phyloP scores from a whole-genome alignment of 2,113 vertebrate genomes.

The Gavia stellata region DNA sequence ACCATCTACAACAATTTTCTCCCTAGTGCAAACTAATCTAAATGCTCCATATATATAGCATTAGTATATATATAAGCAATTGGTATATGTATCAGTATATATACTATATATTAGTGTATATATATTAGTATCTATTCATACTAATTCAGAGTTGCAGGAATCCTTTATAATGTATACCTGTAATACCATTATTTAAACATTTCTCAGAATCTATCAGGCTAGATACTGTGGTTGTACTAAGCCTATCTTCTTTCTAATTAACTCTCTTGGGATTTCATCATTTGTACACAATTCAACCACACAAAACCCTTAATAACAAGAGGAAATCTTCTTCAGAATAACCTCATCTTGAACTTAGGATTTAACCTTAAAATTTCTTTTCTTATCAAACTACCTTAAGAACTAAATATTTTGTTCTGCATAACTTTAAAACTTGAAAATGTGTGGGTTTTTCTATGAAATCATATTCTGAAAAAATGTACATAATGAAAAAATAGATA shows the following conservation, averaged over 20 bases:
- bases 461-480: not conserved
- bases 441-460: not conserved
- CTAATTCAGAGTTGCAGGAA: not conserved
- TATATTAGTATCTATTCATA: not conserved
- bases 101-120: not conserved
- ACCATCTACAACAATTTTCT: not conserved
- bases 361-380: not conserved
- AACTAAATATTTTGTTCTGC: not conserved
- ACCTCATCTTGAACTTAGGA: not conserved
- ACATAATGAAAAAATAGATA: not conserved
- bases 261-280: slow-evolving; percentile 13
- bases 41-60: not conserved
- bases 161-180: not conserved
- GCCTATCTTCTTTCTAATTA: slow-evolving; percentile 25
- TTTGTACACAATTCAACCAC: slow-evolving; percentile 5
- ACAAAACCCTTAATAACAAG: not conserved
- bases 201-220: not conserved
- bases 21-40: not conserved
- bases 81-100: not conserved
- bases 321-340: slow-evolving; percentile 25
- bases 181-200: not conserved
- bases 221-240: not conserved
- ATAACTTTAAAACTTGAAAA: not conserved
- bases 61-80: not conserved
- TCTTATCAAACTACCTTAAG: not conserved